Base-by-base conservation (phyloP, 2,113 vertebrate species). In the Tenebrosternarchus preto region DNA sequence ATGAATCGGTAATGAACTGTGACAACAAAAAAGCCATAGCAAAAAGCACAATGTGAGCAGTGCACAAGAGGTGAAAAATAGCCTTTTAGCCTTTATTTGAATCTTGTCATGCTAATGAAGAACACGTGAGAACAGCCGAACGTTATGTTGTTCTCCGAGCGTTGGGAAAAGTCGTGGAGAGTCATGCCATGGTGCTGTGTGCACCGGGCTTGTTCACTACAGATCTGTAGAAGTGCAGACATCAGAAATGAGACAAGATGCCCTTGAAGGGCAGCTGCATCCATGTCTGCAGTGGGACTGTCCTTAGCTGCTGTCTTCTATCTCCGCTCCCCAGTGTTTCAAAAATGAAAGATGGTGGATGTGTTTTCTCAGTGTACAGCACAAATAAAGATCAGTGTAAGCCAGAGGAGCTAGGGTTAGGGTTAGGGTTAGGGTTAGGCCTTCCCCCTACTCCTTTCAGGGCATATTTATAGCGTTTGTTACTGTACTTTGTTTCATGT, bases 391-490 rank as follows among this genome's bases (percentile, higher is more conserved):
- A 86, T 84, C 85, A 82, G 64, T 82, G 70, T 22, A 7, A 39
- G 50, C 70, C 69, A 79, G 50, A n/a, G n/a, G n/a, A n/a, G n/a
- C n/a, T n/a, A n/a, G n/a, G n/a, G n/a, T n/a, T n/a, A n/a, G n/a
- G n/a, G n/a, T n/a, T n/a, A n/a, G n/a, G n/a, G n/a, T n/a, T n/a
- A n/a, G n/a, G n/a, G n/a, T n/a, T 20, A 33, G 70, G 74, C 76
- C 68, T 24, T 82, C 61, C 4, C 39, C 22, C 60, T 76, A 0
- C 46, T n/a, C n/a, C 60, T 80, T 82, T 69, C 43, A 50, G 63
- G 80, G 60, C 56, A 72, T 84, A 78, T 82, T 86, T 82, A 80
- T 80, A 69, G 73, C 57, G 68, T 80, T 68, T 77, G 69, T 79
- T 63, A 86, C 83, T 78, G 80, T 50, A 39, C 55, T 60, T 71